A percentile compares a stretch with the other conserved stretches of the same genome.
These are phyloP conservation scores for Coturnix japonica DNA, from an alignment of 2,113 vertebrate species.

Conservation along the genomic window DNA sequence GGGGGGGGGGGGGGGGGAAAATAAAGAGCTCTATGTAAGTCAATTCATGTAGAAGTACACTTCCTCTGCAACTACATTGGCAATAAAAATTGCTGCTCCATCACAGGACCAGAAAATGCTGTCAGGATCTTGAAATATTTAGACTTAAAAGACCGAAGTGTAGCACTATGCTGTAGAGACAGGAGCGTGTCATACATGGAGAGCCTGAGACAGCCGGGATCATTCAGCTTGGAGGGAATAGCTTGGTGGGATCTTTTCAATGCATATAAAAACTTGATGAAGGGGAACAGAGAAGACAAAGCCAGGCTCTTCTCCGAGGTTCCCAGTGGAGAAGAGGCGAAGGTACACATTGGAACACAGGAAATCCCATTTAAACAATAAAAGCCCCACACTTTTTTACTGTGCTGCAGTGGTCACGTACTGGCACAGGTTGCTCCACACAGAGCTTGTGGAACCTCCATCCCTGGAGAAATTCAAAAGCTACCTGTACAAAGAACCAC, in stretches of 20 bases:
- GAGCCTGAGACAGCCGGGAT: neutral
- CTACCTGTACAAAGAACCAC: neutral
- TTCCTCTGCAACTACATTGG: neutral
- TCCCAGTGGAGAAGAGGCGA: neutral
- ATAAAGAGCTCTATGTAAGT: neutral
- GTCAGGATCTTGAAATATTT: neutral
- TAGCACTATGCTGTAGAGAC: neutral
- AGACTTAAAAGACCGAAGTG: neutral
- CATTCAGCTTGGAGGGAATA: neutral
- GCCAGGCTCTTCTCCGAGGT: neutral
- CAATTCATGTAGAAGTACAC: neutral
- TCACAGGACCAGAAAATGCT: neutral
- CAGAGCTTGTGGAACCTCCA: neutral
- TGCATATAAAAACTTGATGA: neutral
- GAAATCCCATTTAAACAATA: neutral
- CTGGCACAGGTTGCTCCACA: neutral
- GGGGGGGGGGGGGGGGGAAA: too few relatives aligned
- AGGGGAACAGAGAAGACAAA: neutral
- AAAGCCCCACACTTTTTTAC: neutral
- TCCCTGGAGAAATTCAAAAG: neutral
- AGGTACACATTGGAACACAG: neutral
- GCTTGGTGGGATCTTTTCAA: neutral
- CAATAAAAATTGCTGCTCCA: conserved; percentile 1
- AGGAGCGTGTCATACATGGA: neutral
- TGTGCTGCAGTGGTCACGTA: neutral